phyloP scores from a whole-genome alignment of 2,888 invertebrate species.

The Willowsia nigromaculata region DNA sequence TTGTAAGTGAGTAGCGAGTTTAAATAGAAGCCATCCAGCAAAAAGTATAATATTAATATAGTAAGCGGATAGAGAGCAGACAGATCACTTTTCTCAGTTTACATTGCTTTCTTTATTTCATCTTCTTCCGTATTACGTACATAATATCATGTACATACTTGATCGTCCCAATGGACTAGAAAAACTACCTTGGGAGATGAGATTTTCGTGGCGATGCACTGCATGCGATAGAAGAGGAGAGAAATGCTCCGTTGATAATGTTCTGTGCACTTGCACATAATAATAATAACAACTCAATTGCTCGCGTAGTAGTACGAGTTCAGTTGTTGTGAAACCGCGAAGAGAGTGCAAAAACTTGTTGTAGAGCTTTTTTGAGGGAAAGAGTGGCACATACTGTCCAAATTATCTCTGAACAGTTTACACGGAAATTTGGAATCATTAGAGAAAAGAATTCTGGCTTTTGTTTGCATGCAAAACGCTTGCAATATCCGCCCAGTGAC shows the following conservation, averaged over 20 bases:
- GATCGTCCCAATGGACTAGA: slow-evolving; percentile 30
- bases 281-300: slow-evolving; percentile 21
- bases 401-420: not conserved
- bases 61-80: too few species aligned
- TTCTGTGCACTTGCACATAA: not conserved
- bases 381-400: slow-evolving; percentile 2
- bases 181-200: slow-evolving; percentile 37
- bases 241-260: not conserved
- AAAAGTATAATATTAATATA: not conserved
- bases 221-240: not conserved
- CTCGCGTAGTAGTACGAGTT: slow-evolving; percentile 36
- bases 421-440: not conserved
- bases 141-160: slow-evolving; percentile 13
- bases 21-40: not conserved
- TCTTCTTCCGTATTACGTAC: slow-evolving; percentile 8
- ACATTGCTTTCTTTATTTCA: slow-evolving; percentile 15
- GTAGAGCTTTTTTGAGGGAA: not conserved
- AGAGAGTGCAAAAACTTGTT: not conserved
- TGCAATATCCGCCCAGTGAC: slow-evolving; percentile 11
- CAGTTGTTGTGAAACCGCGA: slow-evolving; percentile 33
- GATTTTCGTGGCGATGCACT: not conserved
- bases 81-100: slow-evolving; percentile 12
- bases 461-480: not conserved
- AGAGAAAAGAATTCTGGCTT: not conserved
- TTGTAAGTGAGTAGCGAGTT: slow-evolving; percentile 22